These are phyloP conservation scores for Operophtera brumata DNA, from an alignment of 2,888 invertebrate species.

Conservation along the genomic window DNA sequence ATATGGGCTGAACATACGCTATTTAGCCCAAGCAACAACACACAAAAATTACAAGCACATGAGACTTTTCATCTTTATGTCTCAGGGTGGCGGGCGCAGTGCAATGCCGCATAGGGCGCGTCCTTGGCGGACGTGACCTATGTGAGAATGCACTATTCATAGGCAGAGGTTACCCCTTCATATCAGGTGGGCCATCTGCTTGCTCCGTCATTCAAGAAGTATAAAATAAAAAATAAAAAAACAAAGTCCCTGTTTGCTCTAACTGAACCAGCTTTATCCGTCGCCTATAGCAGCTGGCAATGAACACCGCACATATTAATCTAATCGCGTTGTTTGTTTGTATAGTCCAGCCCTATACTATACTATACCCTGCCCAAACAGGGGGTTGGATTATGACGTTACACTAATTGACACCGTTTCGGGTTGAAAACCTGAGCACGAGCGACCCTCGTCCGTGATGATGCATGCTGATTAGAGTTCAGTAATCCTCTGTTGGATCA, in stretches of 20 bases:
- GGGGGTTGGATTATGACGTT: constrained; percentile 70
- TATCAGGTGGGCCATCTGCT: no score
- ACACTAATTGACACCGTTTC: constrained; percentile 71
- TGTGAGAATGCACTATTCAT: no score
- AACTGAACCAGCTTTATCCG: neutral
- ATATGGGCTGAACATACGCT: no score
- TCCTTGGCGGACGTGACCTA: no score
- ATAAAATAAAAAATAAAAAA: no score
- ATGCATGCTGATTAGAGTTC: constrained; percentile 66
- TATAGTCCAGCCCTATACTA: constrained; percentile 44
- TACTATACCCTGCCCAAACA: constrained; percentile 42
- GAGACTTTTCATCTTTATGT: no score
- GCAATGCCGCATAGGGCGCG: no score
- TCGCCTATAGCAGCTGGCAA: constrained; percentile 15
- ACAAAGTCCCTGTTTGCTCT: neutral
- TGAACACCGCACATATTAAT: constrained; percentile 50
- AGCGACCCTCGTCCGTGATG: constrained; percentile 61
- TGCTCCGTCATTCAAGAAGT: no score
- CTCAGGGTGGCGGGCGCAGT: no score
- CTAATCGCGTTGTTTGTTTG: constrained; percentile 54
- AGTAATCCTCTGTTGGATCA: constrained; percentile 35
- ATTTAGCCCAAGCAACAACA: no score
- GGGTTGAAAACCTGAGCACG: constrained; percentile 54
- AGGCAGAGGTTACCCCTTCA: no score
- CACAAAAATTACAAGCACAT: no score